A percentile compares a stretch with the other conserved stretches of the same genome.
Conservation (phyloP, 2,888 invertebrate species). For the Drosophila greeni region DNA sequence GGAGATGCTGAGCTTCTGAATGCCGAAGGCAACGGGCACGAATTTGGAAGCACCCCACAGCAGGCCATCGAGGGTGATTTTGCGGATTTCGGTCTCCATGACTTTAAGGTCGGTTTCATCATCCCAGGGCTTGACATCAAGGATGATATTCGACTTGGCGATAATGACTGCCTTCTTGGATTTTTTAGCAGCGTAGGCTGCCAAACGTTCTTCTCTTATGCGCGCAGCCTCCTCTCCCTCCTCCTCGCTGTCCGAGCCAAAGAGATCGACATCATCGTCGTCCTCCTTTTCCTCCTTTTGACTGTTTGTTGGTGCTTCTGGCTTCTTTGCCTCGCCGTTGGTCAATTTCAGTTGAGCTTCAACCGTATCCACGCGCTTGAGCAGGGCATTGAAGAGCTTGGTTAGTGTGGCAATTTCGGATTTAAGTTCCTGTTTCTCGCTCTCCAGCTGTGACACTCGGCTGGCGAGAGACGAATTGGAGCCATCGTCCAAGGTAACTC, state of each 20-base stretch:
- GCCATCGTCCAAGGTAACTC: conserved; percentile 81
- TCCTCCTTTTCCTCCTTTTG: conserved; percentile 79
- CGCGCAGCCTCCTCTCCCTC: conserved; percentile 87
- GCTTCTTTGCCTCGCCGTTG: conserved; percentile 17
- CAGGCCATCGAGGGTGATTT: conserved; percentile 89
- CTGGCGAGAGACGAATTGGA: conserved; percentile 81
- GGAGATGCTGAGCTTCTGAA: conserved; percentile 93
- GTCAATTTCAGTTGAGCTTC: conserved; percentile 19
- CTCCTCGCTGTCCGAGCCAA: conserved; percentile 88
- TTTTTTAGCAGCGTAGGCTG: conserved; percentile 94
- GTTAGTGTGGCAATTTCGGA: conserved; percentile 76
- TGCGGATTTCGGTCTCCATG: conserved; percentile 89
- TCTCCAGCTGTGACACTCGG: conserved; percentile 81
- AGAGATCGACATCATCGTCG: conserved; percentile 89
- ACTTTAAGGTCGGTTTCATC: conserved; percentile 94
- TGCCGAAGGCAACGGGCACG: conserved; percentile 94
- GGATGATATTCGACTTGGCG: conserved; percentile 95
- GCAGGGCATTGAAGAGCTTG: conserved; percentile 75
- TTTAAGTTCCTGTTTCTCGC: conserved; percentile 81
- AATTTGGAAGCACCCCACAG: conserved; percentile 96
- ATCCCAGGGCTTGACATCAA: conserved; percentile 95
- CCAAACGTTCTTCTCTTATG: conserved; percentile 90
- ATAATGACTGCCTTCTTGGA: conserved; percentile 92
- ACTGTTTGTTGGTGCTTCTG: conserved; percentile 1
- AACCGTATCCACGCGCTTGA: conserved; percentile 43